Evolutionary conservation across 2,113 vertebrate species (phyloP).

Genomic region (Mesitornis unicolor): DNA sequence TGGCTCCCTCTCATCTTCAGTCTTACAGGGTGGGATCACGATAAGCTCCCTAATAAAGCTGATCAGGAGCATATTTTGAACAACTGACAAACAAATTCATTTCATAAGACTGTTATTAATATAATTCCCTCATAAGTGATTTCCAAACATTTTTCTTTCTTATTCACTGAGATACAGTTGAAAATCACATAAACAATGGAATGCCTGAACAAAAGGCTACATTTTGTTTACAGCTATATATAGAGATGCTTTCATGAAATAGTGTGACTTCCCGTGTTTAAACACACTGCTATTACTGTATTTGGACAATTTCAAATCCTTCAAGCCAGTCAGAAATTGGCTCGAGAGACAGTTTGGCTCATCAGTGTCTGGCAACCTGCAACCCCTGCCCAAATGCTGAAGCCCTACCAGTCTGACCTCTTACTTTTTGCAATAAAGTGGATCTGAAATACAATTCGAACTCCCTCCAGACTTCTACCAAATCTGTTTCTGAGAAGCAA

Average conservation of each 20-base stretch:
- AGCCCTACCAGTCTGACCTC: neutral
- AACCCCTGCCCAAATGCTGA: neutral
- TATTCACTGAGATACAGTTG: neutral
- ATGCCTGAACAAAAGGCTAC: neutral
- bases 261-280: neutral
- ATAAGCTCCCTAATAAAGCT: neutral
- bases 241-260: neutral
- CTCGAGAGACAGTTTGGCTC: neutral
- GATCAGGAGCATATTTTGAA: neutral
- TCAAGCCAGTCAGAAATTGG: neutral
- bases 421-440: neutral
- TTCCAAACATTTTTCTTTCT: neutral
- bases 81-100: neutral
- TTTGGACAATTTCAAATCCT: neutral
- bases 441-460: neutral
- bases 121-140: neutral
- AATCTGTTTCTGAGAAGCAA: neutral
- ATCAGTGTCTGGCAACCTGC: neutral
- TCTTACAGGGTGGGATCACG: neutral
- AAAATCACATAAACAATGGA: neutral
- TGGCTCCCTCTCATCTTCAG: neutral
- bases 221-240: neutral
- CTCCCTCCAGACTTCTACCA: neutral
- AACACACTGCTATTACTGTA: neutral
- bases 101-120: neutral